Evolutionary conservation across 2,797 vertebrate genomes (phyloP).

Genomic region (Schizopygopsis malacanthus): DNA sequence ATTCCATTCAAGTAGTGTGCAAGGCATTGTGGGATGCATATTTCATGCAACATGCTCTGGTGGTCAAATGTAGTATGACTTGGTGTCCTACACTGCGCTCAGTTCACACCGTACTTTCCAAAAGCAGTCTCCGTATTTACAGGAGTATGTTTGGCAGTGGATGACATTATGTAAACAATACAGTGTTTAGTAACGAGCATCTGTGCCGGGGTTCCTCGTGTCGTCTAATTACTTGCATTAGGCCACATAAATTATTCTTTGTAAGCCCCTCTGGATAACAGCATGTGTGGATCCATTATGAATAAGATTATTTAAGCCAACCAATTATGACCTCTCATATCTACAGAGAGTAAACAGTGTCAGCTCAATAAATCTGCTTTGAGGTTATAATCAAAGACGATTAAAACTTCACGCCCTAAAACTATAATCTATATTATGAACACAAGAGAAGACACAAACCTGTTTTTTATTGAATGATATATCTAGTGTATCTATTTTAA

Average conservation of each 20-base stretch:
- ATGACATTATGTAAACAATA: constrained; percentile 50
- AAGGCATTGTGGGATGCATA: neutral
- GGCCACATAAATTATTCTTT: constrained; percentile 35
- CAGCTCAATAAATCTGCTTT: constrained; percentile 30
- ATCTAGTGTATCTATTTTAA: neutral
- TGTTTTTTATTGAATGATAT: too few species aligned
- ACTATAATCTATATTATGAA: constrained; percentile 4
- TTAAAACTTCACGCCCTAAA: constrained; percentile 25
- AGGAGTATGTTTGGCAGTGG: neutral
- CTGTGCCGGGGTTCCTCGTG: constrained; percentile 42
- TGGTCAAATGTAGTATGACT: neutral
- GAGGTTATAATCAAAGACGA: constrained; percentile 21
- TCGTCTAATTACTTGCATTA: constrained; percentile 44
- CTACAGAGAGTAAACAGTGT: constrained; percentile 22
- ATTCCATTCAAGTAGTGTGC: neutral
- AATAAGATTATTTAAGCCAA: constrained; percentile 32
- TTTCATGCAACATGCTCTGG: neutral
- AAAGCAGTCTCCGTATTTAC: neutral
- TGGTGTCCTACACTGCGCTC: neutral
- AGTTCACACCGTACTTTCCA: neutral
- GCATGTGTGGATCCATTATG: constrained; percentile 31
- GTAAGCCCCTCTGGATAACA: constrained; percentile 47
- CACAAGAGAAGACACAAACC: neutral
- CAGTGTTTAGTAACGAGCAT: constrained; percentile 39
- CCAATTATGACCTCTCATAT: constrained; percentile 37